Percentiles rank a stretch among this genome's conserved stretches.
Evolutionary conservation across 1,140 invertebrate species (phyloP).

Genomic region (Heliconius melpomene): DNA sequence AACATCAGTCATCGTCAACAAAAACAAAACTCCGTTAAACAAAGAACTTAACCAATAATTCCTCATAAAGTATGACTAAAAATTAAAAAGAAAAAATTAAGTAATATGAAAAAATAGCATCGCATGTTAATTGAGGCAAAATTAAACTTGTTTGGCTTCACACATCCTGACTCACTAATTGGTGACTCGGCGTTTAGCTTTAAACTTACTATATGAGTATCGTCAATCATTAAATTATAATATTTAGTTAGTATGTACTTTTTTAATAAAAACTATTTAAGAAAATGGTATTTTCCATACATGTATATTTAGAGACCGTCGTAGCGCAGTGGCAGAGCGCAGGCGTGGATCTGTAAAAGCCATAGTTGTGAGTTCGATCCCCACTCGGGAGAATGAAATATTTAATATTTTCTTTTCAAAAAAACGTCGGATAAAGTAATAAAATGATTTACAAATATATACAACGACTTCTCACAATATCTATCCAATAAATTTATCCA

Average conservation of each 20-base stretch:
- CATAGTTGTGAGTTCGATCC: no score
- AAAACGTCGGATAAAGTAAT: no score
- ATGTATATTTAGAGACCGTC: no score
- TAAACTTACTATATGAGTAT: neutral
- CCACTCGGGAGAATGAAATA: no score
- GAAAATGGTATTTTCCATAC: no score
- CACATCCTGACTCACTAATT: slow-evolving; percentile 23
- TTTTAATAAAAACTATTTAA: neutral
- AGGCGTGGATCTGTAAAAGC: no score
- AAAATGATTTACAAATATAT: no score
- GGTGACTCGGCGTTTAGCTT: neutral
- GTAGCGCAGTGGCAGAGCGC: no score
- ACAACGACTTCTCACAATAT: no score
- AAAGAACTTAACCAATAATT: slow-evolving; percentile 3
- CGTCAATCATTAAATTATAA: no score
- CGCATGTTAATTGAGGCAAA: slow-evolving; percentile 1
- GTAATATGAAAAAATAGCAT: neutral
- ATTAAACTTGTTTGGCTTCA: slow-evolving; percentile 13
- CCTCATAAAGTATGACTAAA: neutral
- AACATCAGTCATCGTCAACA: neutral
- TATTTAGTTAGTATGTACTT: neutral
- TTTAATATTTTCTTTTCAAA: no score
- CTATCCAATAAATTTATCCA: no score
- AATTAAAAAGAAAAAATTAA: neutral
- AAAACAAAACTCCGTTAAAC: neutral